Evolutionary conservation across 1,140 invertebrate genomes (phyloP), one percentile per base, ranked within the genome.

Genomic region (Hyphantria cunea): DNA sequence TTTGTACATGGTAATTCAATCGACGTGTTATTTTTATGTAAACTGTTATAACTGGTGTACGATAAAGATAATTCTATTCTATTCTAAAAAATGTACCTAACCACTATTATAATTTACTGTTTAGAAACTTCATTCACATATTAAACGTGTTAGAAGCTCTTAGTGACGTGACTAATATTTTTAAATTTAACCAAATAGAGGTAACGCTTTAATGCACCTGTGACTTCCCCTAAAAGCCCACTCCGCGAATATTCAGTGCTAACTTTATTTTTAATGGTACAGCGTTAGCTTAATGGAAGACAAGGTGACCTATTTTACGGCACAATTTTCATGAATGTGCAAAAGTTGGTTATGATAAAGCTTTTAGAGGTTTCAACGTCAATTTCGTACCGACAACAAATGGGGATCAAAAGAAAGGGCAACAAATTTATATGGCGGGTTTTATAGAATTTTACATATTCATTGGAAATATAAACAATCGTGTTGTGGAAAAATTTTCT

Each of bases 201-300:
- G 75, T 78, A 78, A 77, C 74, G 55, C 64, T 79, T 72, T 80
- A 82, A 84, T 87, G 80, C 84, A 89, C 86, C 84, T 89, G 86
- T 74, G 82, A 78, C 81, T 78, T 78, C 63, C 45, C 68, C 78
- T 87, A 87, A 89, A 86, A 87, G 86, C 86, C 73, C 74, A 74
- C 69, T 34, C 63, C 69, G 68, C 80, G 72, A 80, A 83, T 81
- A 84, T 84, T 81, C 79, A 63, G 72, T 72, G 76, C 78, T 80
- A 87, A 89, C 72, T 89, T 89, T 89, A 87, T 87, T 89, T 89
- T 89, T 89, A 89, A 89, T 89, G 84, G 82, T 62, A 62, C 63
- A 62, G 72, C 79, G 82, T 83, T 84, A 82, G 76, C 69, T 63
- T 86, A 89, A 89, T 87, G 84, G 86, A 84, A 81, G 79, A 76